Base-by-base conservation (phyloP, 2,888 invertebrate genomes). In the Pyrrhosoma nymphula region DNA sequence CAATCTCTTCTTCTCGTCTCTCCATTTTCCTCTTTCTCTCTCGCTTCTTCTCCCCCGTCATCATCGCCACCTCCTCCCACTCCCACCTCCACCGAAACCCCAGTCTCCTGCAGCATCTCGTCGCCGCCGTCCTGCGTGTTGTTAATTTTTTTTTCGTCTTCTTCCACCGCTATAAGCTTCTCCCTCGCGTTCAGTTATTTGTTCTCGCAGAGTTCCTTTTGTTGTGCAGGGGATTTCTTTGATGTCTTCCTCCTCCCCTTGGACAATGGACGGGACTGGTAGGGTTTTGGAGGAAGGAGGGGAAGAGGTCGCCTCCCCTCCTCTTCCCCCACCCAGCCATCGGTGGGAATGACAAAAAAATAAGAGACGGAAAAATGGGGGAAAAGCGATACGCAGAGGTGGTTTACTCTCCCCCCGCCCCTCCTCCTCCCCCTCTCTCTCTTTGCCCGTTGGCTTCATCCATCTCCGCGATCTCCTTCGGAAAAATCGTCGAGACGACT, bases 381-480 rank as follows among this genome's bases (percentile, higher is more conserved):
- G 69, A 69, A 93, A 60, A 93, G 63, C 63, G 69, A 63, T 39
- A 47, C 47, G 69, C 47, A 39, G 93, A 89, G 89, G 89, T 55
- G 89, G n/a, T 89, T 89, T 12, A 20, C 47, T 63, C 35, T 26
- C 35, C 82, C 26, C 55, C 89, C 47, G 60, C 56, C 69, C 18
- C 35, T 23, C 30, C 16, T 56, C 16, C 8, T 56, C 56, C 12
- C 60, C 20, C 60, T 60, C 60, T 60, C 60, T 60, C 60, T 60
- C 60, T 60, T 60, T 91, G 60, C 39, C 47, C 47, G 69, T 26
- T 55, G 69, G 75, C 69, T 93, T 93, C 93, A 93, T 93, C 93
- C 93, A 93, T 93, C 93, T 93, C 60, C 75, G 93, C 93, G 93
- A 93, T 93, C 69, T 63, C 93, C 93, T 93, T 75, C 93, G 93